Evolutionary conservation across 2,888 invertebrate genomes (phyloP), one percentile per base, ranked within the genome.

Genomic region (Hypolimnas misippus): DNA sequence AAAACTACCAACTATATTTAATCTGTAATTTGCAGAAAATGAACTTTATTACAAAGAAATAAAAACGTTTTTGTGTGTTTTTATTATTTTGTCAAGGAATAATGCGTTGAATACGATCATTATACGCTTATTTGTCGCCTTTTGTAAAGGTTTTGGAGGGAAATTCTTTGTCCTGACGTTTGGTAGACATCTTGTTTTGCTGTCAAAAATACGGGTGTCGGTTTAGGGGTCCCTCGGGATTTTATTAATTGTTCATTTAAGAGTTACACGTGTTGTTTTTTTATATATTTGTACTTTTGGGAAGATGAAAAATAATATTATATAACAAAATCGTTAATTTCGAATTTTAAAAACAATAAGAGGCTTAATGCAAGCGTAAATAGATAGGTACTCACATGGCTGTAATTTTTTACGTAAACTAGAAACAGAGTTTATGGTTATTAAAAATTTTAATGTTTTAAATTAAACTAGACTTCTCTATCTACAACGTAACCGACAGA

Each of bases 91-190:
- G 74, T 75, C 65, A 68, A 67, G 70, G 72, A 71, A 79, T 78
- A 84, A 82, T 82, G 77, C 81, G 76, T 78, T 86, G 83, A 88
- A 89, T 87, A 75, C 70, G 80, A 81, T 88, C 84, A 89, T 89
- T 89, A 90, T 75, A 89, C 84, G 89, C 79, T 87, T 89, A 87
- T 90, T 89, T 89, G 87, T 79, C 70, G 78, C 74, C 79, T 80
- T 82, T 89, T 86, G 85, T 86, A 65, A 58, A 67, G 66, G 75
- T 76, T 81, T 86, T 85, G 80, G 64, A 82, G 65, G 66, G 61
- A 72, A 72, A 76, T 76, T 75, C 82, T 77, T 86, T 87, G 87
- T 87, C 71, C 71, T 78, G 80, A 82, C 80, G 79, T 87, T 86
- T 86, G 83, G 89, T 79, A 83, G 87, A 87, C 88, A 87, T 89